Conservation (phyloP, 2,888 invertebrate species). For the Acleris cristana region DNA sequence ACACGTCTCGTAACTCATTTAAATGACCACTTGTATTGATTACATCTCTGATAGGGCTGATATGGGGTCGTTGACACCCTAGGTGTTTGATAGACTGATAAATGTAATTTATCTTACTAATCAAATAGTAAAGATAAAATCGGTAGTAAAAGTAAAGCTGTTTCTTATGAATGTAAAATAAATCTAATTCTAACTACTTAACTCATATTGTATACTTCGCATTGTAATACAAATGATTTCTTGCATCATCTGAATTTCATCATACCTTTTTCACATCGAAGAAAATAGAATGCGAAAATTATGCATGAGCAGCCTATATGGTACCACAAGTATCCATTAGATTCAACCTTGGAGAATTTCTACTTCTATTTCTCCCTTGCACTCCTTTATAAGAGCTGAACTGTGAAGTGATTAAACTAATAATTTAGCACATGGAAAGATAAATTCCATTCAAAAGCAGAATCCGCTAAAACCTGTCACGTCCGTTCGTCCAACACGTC, state of each 20-base stretch:
- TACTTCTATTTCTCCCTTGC: no score
- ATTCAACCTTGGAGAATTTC: no score
- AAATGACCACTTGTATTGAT: slow-evolving; percentile 35
- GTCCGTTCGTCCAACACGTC: slow-evolving; percentile 8
- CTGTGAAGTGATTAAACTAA: no score
- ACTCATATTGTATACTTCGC: background rate
- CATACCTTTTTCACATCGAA: no score
- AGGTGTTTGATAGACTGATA: slow-evolving; percentile 32
- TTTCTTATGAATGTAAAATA: background rate
- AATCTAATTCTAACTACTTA: background rate
- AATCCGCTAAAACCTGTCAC: slow-evolving; percentile 10
- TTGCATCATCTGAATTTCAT: no score
- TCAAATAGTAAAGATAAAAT: slow-evolving; percentile 33
- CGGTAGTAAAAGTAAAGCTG: slow-evolving; percentile 8
- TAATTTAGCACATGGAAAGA: no score
- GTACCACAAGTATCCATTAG: no score
- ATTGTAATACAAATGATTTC: no score
- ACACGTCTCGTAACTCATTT: slow-evolving; percentile 48
- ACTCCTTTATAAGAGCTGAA: no score
- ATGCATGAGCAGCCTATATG: no score
- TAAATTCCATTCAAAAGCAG: background rate
- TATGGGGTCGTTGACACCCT: slow-evolving; percentile 29
- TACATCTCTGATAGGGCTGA: slow-evolving; percentile 26
- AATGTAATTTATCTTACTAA: slow-evolving; percentile 22
- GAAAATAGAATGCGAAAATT: no score